Conservation (phyloP, 2,888 invertebrate genomes). For the Amphipyra berbera region DNA sequence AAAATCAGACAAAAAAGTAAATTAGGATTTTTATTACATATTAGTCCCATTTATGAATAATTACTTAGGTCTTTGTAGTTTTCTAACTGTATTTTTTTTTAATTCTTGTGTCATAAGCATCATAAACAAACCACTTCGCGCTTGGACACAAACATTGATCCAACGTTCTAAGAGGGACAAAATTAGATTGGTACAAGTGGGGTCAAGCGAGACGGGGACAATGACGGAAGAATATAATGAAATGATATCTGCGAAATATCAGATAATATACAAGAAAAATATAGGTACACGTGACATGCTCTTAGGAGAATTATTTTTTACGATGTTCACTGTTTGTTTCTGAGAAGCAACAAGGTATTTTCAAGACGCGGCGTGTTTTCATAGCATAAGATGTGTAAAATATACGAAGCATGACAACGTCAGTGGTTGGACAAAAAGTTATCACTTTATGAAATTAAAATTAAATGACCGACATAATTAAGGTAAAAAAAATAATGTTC, state of each 20-base stretch:
- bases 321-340: neutral
- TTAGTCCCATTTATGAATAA: neutral
- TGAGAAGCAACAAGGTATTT: neutral
- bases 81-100: neutral
- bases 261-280: constrained; percentile 57
- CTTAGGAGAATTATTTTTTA: constrained; percentile 41
- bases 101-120: neutral
- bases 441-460: too few species aligned
- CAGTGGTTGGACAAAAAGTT: too few species aligned
- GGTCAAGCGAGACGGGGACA: constrained; percentile 83
- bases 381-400: too few species aligned
- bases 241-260: constrained; percentile 72
- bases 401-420: too few species aligned
- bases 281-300: constrained; percentile 49
- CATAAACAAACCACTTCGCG: constrained; percentile 19
- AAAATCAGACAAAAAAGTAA: too few species aligned
- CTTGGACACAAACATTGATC: constrained; percentile 62
- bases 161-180: constrained; percentile 63
- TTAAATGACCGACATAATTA: too few species aligned
- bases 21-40: too few species aligned
- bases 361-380: too few species aligned
- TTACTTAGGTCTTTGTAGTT: too few species aligned
- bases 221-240: constrained; percentile 74
- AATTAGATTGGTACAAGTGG: constrained; percentile 86
- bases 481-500: neutral